Evolutionary conservation across 2,113 vertebrate genomes (phyloP).

Genomic region (Himantopus leucocephalus): DNA sequence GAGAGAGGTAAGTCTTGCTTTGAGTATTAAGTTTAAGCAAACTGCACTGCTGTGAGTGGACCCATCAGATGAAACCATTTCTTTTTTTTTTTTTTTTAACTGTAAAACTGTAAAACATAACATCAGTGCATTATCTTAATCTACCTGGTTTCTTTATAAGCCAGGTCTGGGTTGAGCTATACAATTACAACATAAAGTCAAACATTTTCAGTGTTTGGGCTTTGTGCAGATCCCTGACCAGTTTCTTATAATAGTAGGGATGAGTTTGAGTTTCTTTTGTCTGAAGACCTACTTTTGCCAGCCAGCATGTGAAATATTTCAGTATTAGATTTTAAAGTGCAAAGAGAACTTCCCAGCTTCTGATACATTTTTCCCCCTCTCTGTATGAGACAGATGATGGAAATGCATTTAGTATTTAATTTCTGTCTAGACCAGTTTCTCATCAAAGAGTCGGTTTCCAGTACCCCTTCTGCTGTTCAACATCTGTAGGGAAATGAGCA

Average conservation of each 20-base stretch:
- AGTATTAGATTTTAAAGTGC: not conserved
- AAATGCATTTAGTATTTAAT: not conserved
- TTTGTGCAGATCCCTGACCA: not conserved
- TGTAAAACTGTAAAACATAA: not conserved
- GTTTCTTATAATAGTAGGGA: not conserved
- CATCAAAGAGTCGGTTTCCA: not conserved
- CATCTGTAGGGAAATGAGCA: not conserved
- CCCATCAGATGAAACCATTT: not conserved
- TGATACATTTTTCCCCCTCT: rapidly evolving
- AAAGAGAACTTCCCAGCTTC: not conserved
- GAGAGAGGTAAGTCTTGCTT: not conserved
- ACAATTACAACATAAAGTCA: not conserved
- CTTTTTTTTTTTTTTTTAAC: not conserved
- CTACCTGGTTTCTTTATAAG: not conserved
- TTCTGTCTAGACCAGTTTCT: not conserved
- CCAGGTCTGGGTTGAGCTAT: not conserved
- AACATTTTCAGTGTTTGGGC: not conserved
- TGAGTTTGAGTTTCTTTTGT: not conserved
- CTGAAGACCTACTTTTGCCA: not conserved
- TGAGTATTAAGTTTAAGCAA: not conserved
- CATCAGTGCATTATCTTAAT: not conserved
- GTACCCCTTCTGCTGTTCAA: not conserved
- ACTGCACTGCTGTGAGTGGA: not conserved
- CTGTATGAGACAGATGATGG: not conserved
- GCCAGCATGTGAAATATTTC: not conserved